Percentiles rank a stretch among this genome's conserved stretches.
Evolutionary conservation across 2,797 vertebrate genomes (phyloP).

Genomic region (Aldrovandia affinis): DNA sequence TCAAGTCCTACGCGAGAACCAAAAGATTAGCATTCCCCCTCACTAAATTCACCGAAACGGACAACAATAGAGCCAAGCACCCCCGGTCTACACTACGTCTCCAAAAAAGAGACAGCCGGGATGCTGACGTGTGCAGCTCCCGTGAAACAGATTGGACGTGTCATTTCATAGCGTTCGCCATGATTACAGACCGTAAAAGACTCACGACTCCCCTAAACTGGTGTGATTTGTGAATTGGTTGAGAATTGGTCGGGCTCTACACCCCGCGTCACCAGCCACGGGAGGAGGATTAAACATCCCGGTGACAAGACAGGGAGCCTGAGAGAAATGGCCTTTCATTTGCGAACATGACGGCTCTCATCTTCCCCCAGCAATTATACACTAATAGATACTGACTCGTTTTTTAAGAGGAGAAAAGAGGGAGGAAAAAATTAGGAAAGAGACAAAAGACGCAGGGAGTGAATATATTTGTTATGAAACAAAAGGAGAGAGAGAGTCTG

Average conservation of each 20-base stretch:
- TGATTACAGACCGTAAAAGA: constrained; percentile 51
- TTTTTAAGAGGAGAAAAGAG: constrained; percentile 44
- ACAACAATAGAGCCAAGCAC: background rate
- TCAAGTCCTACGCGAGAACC: background rate
- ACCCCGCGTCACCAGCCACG: constrained; percentile 40
- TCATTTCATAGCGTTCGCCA: constrained; percentile 43
- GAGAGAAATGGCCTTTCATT: constrained; percentile 35
- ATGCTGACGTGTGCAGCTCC: constrained; percentile 10
- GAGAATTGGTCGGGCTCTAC: constrained; percentile 38
- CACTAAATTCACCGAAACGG: background rate
- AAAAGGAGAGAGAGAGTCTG: constrained; percentile 36
- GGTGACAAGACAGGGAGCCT: background rate
- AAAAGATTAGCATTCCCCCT: background rate
- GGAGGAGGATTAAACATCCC: constrained; percentile 51
- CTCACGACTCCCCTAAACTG: constrained; percentile 47
- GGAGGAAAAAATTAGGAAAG: constrained; percentile 4
- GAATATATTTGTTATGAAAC: constrained; percentile 46
- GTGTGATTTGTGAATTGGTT: constrained; percentile 37
- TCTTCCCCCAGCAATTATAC: constrained; percentile 54
- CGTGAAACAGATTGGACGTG: constrained; percentile 49
- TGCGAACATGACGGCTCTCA: constrained; percentile 45
- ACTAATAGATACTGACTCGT: constrained; percentile 57
- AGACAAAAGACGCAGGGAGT: constrained; percentile 7
- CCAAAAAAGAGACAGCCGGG: background rate
- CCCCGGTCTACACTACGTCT: background rate